Conservation (phyloP, 2,113 vertebrate genomes). For the Brachypteracias leptosomus region DNA sequence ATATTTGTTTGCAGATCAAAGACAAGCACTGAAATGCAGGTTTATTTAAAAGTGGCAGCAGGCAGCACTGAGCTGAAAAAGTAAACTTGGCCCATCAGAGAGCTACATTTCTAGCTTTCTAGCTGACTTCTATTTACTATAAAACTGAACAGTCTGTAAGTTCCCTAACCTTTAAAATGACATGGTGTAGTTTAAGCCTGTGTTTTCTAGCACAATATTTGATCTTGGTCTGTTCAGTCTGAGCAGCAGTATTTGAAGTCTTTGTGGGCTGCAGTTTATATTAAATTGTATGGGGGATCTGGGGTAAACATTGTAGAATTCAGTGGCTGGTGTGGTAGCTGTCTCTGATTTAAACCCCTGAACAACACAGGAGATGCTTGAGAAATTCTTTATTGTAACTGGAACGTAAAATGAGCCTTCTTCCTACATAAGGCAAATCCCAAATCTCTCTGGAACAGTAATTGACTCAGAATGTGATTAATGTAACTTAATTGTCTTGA, state of each 20-base stretch:
- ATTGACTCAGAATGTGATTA: constrained; percentile 73
- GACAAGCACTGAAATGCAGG: not conserved
- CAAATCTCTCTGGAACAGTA: constrained; percentile 60
- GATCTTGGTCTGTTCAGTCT: not conserved
- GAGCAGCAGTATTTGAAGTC: not conserved
- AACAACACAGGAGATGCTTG: constrained; percentile 22
- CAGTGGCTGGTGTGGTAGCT: not conserved
- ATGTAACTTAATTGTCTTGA: constrained; percentile 73
- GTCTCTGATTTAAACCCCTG: constrained; percentile 10
- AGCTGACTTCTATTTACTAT: not conserved
- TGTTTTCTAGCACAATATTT: not conserved
- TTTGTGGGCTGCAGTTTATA: not conserved
- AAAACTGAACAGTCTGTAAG: not conserved
- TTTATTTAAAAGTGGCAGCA: not conserved
- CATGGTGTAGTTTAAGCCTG: not conserved
- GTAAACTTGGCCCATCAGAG: not conserved
- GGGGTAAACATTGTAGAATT: not conserved
- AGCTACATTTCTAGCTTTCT: not conserved
- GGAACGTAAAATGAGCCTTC: constrained; percentile 47
- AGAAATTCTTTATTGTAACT: constrained; percentile 53
- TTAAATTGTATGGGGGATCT: not conserved
- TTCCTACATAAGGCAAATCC: constrained; percentile 56
- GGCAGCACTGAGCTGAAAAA: not conserved
- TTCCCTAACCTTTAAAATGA: not conserved
- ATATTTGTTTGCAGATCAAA: not conserved